Conservation (phyloP, 2,888 invertebrate species). For the Orthosia gracilis region DNA sequence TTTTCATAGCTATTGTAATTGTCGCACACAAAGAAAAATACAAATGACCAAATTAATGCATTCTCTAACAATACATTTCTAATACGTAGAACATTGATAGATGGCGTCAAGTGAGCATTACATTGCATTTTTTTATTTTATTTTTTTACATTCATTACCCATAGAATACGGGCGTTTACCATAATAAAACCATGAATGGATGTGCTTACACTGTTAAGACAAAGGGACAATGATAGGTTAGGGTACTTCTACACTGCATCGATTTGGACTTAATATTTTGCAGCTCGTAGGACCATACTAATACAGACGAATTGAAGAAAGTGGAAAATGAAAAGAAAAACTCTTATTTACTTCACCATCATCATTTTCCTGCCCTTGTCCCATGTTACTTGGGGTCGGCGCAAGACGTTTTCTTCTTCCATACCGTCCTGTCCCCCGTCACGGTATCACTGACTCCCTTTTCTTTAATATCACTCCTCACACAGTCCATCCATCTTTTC, state of each 20-base stretch:
- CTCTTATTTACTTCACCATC: no score
- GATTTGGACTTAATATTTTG: not conserved
- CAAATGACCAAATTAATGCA: not conserved
- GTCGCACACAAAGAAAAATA: constrained; percentile 28
- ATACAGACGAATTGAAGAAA: no score
- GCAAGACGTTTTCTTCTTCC: no score
- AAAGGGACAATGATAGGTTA: constrained; percentile 37
- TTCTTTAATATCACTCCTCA: no score
- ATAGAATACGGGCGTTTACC: constrained; percentile 33
- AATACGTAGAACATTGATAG: constrained; percentile 42
- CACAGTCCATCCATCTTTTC: no score
- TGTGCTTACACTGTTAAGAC: constrained; percentile 10
- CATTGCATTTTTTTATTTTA: no score
- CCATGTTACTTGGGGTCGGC: no score
- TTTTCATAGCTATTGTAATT: not conserved
- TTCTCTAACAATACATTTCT: constrained; percentile 41
- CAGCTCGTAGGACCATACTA: not conserved
- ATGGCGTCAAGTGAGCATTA: constrained; percentile 25
- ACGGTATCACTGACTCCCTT: no score
- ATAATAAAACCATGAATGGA: constrained; percentile 34
- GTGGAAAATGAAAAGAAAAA: no score
- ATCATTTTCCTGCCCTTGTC: no score
- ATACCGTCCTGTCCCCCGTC: no score
- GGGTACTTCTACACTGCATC: constrained; percentile 1
- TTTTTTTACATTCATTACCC: constrained; percentile 30